These are phyloP conservation scores for Megaptera novaeangliae DNA, from an alignment of 2,113 vertebrate genomes.

Conservation along the genomic window DNA sequence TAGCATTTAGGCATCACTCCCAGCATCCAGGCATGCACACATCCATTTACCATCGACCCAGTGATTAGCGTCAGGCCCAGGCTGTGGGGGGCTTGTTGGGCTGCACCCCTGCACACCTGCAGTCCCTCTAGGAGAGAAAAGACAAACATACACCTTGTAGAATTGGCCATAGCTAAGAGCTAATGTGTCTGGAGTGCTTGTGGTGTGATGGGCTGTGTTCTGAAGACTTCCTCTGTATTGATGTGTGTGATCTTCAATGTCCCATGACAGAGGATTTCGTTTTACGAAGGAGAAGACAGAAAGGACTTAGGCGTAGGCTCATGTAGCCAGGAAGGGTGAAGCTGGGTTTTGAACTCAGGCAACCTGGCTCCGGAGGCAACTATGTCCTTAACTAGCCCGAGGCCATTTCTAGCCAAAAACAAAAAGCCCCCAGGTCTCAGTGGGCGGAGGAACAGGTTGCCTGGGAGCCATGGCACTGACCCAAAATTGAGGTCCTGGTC, in stretches of 20 bases:
- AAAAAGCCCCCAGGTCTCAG: not conserved
- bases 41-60: not conserved
- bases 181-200: not conserved
- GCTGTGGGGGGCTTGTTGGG: not conserved
- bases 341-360: not conserved
- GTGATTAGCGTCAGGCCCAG: not conserved
- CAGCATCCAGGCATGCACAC: not conserved
- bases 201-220: not conserved
- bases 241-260: not conserved
- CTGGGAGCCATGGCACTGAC: not conserved
- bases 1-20: rapidly evolving
- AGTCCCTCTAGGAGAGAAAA: not conserved
- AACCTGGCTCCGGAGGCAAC: not conserved
- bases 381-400: rapidly evolving
- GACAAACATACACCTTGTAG: not conserved
- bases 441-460: not conserved
- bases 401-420: not conserved
- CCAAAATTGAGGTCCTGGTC: not conserved
- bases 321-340: not conserved
- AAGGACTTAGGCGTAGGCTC: not conserved
- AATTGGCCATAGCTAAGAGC: not conserved
- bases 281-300: not conserved
- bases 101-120: not conserved
- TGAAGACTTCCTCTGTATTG: rapidly evolving
- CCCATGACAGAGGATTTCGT: not conserved